phyloP scores from a whole-genome alignment of 2,113 vertebrate genomes.

The Oreochromis tanganicae region DNA sequence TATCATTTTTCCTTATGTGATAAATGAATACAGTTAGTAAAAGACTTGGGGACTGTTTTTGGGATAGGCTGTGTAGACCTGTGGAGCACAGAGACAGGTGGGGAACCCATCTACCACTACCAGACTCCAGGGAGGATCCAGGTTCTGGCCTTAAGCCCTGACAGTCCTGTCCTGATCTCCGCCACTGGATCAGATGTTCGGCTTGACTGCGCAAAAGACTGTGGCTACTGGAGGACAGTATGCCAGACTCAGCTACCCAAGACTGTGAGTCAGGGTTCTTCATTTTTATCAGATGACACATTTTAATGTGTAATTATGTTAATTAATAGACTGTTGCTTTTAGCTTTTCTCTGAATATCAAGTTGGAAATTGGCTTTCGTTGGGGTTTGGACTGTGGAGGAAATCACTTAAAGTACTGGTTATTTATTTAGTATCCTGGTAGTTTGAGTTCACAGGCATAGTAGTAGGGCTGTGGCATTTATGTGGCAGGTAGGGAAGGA shows the following conservation, averaged over 20 bases:
- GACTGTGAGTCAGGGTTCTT: conserved; percentile 72
- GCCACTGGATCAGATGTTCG: conserved; percentile 78
- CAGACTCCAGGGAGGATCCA: conserved; percentile 80
- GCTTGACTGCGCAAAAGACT: conserved; percentile 76
- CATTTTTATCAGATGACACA: not conserved
- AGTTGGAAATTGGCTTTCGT: not conserved
- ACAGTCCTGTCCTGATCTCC: conserved; percentile 71
- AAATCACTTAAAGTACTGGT: not conserved
- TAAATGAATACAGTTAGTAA: not conserved
- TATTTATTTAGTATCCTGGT: not conserved
- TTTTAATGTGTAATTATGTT: not conserved
- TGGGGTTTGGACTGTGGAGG: not conserved
- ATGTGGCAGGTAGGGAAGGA: not conserved
- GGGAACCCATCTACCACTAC: conserved; percentile 81
- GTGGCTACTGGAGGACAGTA: conserved; percentile 80
- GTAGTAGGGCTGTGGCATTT: rapidly evolving
- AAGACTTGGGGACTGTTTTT: not conserved
- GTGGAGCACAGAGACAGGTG: conserved; percentile 83
- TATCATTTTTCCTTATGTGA: not conserved
- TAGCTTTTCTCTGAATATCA: not conserved
- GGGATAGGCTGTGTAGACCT: conserved; percentile 81
- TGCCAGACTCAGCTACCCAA: conserved; percentile 78
- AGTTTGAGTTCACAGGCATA: not conserved
- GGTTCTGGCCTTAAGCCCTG: conserved; percentile 75
- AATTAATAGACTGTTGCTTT: not conserved